Percentiles rank a stretch among this genome's conserved stretches.
Evolutionary conservation across 1,140 invertebrate species (phyloP).

Genomic region (Drosophila malerkotliana): DNA sequence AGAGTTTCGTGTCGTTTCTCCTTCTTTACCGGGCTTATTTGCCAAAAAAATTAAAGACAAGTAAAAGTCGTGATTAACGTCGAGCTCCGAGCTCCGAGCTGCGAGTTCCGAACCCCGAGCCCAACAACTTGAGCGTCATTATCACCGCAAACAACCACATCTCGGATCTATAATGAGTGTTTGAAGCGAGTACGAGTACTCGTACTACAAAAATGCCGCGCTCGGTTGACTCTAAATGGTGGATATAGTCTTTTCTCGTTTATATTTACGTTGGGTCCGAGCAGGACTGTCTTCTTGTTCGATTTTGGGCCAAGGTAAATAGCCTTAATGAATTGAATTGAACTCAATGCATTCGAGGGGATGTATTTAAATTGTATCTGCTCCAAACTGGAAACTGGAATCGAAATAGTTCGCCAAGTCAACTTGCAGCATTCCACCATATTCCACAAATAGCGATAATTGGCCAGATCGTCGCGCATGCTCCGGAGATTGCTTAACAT

Average conservation of each 20-base stretch:
- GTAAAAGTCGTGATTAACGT: conserved; percentile 83
- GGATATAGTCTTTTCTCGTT: conserved; percentile 56
- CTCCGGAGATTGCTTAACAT: conserved; percentile 54
- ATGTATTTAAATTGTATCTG: conserved; percentile 2
- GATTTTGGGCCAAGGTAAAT: conserved; percentile 40
- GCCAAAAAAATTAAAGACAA: conserved; percentile 83
- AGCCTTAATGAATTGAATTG: conserved; percentile 19
- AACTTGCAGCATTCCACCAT: conserved; percentile 29
- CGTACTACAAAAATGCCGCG: conserved; percentile 77
- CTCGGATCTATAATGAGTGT: conserved; percentile 46
- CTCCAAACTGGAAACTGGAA: conserved; percentile 17
- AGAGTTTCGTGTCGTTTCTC: conserved; percentile 43
- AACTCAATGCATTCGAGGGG: background rate
- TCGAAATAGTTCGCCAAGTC: conserved; percentile 19
- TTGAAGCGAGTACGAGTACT: conserved; percentile 54
- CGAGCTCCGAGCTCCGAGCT: conserved; percentile 11
- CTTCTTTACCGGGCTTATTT: conserved; percentile 59
- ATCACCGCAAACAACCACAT: conserved; percentile 69
- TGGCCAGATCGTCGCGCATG: conserved; percentile 53
- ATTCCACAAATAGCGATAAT: conserved; percentile 33
- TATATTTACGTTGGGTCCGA: conserved; percentile 14
- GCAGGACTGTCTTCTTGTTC: conserved; percentile 11
- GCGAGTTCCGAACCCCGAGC: conserved; percentile 1
- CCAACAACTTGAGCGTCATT: conserved; percentile 62
- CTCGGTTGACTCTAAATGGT: conserved; percentile 80